Evolutionary conservation across 2,797 vertebrate species (phyloP).

Genomic region (Threskiornis aethiopicus): DNA sequence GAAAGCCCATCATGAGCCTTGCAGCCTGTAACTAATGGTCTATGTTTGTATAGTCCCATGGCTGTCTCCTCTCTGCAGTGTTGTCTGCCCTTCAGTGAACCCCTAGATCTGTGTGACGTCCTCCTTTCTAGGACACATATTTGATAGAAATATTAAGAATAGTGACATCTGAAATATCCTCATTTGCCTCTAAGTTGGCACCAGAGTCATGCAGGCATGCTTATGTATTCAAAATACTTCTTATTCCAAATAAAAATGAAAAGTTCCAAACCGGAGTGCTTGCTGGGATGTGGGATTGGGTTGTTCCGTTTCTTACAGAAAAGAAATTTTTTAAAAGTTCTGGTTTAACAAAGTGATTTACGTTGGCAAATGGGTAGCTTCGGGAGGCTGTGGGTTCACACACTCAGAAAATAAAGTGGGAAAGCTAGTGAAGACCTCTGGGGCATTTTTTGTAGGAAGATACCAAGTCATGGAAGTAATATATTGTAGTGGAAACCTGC

Average conservation of each 20-base stretch:
- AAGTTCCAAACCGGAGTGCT: neutral
- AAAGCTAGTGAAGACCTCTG: neutral
- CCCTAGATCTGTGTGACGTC: neutral
- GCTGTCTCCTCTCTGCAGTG: rapidly evolving
- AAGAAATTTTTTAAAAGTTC: neutral
- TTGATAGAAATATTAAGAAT: neutral
- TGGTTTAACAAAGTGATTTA: neutral
- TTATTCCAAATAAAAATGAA: neutral
- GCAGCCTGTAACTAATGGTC: neutral
- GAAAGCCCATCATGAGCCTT: neutral
- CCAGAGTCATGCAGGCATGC: neutral
- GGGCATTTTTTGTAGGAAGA: neutral
- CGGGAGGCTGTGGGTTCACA: neutral
- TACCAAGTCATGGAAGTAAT: neutral
- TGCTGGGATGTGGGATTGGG: neutral
- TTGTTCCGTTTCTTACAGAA: neutral
- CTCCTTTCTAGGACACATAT: neutral
- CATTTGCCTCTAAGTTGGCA: neutral
- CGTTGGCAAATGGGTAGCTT: neutral
- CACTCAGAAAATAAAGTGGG: neutral
- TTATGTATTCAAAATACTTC: neutral
- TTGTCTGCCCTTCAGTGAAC: neutral
- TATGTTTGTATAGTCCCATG: neutral
- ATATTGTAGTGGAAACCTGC: neutral
- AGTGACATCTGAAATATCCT: neutral